Conservation (phyloP, 2,113 vertebrate species). For the Eubucco bourcierii region DNA sequence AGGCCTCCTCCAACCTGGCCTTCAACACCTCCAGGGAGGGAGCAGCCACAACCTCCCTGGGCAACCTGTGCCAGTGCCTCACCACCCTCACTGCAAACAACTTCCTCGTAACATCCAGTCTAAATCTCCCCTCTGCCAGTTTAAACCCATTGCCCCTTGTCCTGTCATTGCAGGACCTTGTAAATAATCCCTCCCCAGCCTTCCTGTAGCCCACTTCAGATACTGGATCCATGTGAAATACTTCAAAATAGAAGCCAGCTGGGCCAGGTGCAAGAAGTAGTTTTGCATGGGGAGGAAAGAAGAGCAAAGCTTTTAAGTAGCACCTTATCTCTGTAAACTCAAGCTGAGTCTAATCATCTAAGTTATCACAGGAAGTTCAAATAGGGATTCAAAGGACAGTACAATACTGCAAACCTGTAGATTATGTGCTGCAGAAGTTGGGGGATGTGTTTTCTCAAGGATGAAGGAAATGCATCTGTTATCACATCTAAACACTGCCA, state of each 20-base stretch:
- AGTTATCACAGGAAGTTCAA: background rate
- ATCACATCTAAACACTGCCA: background rate
- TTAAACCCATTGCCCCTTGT: too few relatives aligned
- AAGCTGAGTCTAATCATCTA: background rate
- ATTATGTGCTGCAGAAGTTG: background rate
- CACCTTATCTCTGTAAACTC: background rate
- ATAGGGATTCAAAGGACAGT: background rate
- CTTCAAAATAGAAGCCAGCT: background rate
- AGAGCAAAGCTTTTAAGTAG: background rate
- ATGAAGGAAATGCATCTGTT: background rate
- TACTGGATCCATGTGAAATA: background rate
- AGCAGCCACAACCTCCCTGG: too few relatives aligned
- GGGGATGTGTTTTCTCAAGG: background rate
- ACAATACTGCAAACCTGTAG: background rate
- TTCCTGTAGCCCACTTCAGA: too few relatives aligned
- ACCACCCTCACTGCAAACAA: too few relatives aligned
- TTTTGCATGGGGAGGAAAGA: background rate
- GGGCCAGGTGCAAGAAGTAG: background rate
- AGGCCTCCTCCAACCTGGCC: too few relatives aligned
- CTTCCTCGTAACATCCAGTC: too few relatives aligned
- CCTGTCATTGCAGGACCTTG: too few relatives aligned
- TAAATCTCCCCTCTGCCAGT: too few relatives aligned
- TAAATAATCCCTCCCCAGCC: too few relatives aligned
- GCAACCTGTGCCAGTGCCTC: too few relatives aligned
- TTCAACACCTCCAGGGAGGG: too few relatives aligned